Percentiles rank a stretch among this genome's conserved stretches.
Conservation (phyloP, 2,888 invertebrate genomes). For the Hyposoter didymator region DNA sequence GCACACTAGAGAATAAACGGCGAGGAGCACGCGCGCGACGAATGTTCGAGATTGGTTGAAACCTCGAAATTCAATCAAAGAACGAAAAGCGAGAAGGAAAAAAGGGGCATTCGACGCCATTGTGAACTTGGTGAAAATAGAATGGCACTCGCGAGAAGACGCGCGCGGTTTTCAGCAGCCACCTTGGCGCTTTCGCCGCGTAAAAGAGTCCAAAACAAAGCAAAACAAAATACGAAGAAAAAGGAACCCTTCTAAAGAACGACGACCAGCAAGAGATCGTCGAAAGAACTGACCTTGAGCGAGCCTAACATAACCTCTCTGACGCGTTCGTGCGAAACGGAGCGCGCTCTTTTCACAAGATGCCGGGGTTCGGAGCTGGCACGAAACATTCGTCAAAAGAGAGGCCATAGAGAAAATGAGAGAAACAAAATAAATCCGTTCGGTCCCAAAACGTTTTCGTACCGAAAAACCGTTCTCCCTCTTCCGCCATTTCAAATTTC, state of each 20-base stretch:
- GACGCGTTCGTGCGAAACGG: slow-evolving; percentile 26
- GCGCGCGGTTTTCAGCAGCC: slow-evolving; percentile 4
- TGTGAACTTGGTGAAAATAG: slow-evolving; percentile 18
- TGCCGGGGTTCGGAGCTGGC: slow-evolving; percentile 19
- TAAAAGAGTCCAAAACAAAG: neutral
- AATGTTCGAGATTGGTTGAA: slow-evolving; percentile 24
- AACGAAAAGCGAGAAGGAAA: slow-evolving; percentile 11
- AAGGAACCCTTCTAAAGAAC: slow-evolving; percentile 9
- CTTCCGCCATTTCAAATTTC: slow-evolving; percentile 5
- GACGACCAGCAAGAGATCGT: slow-evolving; percentile 9
- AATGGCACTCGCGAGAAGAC: slow-evolving; percentile 13
- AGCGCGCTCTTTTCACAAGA: slow-evolving; percentile 27
- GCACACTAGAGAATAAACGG: slow-evolving; percentile 5
- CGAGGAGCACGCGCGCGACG: slow-evolving; percentile 26
- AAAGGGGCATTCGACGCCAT: slow-evolving; percentile 13
- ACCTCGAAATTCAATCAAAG: slow-evolving; percentile 31
- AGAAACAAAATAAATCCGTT: neutral
- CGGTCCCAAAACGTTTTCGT: neutral
- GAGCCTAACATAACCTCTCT: slow-evolving; percentile 33
- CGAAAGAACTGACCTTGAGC: slow-evolving; percentile 29
- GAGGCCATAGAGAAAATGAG: slow-evolving; percentile 1
- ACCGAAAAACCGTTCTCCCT: neutral
- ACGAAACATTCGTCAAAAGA: slow-evolving; percentile 2
- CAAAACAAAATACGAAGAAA: slow-evolving; percentile 3
- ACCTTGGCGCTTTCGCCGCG: neutral